Evolutionary conservation across 2,113 vertebrate species (phyloP).

Genomic region (Pachypanchax playfairii): DNA sequence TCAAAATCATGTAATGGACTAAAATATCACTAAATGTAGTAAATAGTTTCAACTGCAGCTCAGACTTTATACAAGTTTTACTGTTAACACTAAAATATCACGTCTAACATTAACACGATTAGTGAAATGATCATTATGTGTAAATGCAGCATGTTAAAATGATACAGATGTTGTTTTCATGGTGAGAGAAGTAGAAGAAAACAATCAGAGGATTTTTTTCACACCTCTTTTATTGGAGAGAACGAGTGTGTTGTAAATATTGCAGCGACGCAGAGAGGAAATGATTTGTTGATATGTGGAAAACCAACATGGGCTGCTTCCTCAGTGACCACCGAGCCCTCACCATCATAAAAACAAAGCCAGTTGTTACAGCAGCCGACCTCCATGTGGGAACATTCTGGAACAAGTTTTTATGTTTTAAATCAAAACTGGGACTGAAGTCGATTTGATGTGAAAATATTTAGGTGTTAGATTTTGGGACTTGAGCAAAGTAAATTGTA

Average conservation of each 20-base stretch:
- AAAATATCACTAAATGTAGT: too few species aligned
- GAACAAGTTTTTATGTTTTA: constrained; percentile 33
- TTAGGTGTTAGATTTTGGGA: constrained; percentile 25
- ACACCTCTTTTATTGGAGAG: too few species aligned
- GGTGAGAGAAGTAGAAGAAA: too few species aligned
- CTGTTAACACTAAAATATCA: too few species aligned
- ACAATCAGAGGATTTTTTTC: too few species aligned
- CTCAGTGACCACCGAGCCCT: constrained; percentile 60
- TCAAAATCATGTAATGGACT: too few species aligned
- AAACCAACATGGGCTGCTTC: constrained; percentile 53
- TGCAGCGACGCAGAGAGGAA: constrained; percentile 24
- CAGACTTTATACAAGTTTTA: too few species aligned
- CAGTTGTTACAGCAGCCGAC: constrained; percentile 66
- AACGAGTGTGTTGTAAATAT: constrained; percentile 43
- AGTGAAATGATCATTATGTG: too few species aligned
- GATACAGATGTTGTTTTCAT: too few species aligned
- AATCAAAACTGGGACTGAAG: constrained; percentile 14
- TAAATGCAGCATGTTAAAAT: too few species aligned
- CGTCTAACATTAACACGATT: too few species aligned
- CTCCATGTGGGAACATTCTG: constrained; percentile 51
- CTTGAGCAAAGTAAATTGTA: background rate
- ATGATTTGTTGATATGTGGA: constrained; percentile 54
- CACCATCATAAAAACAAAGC: constrained; percentile 26
- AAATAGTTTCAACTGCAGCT: too few species aligned
- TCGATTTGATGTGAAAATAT: constrained; percentile 41